Percentiles rank a stretch among this genome's conserved stretches.
These are phyloP conservation scores for Hippoglossus stenolepis DNA, from an alignment of 2,113 vertebrate genomes.

Conservation along the genomic window DNA sequence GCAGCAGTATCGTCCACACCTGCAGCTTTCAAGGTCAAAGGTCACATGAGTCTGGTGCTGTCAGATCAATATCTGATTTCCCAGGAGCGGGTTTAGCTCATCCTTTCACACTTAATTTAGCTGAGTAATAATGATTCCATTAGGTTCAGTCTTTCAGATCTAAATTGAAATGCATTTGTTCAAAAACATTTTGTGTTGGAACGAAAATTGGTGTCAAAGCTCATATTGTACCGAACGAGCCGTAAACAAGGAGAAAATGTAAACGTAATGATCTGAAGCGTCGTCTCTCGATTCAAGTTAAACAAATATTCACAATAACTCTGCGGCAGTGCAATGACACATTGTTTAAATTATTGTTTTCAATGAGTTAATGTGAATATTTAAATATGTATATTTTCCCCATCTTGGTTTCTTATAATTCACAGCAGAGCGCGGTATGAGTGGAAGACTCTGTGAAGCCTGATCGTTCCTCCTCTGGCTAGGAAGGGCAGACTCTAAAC, in stretches of 20 bases:
- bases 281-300: neutral
- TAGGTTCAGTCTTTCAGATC: neutral
- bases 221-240: neutral
- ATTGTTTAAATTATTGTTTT: conserved; percentile 9
- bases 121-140: conserved; percentile 27
- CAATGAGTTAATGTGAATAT: conserved; percentile 19
- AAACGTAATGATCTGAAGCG: neutral
- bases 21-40: conserved; percentile 52
- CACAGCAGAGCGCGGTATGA: conserved; percentile 1
- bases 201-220: neutral
- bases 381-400: conserved; percentile 11
- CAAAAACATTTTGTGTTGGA: neutral
- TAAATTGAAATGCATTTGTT: conserved; percentile 4
- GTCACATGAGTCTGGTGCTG: conserved; percentile 39
- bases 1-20: conserved; percentile 26
- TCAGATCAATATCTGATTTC: conserved; percentile 67
- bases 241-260: neutral
- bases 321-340: neutral
- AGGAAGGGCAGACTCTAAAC: conserved; percentile 23
- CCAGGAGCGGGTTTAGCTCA: conserved; percentile 33
- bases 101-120: conserved; percentile 47
- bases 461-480: conserved; percentile 23
- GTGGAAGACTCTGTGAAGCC: neutral
- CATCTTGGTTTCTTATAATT: conserved; percentile 14
- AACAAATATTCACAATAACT: conserved; percentile 6